Conservation (phyloP, 92 coral and sea anemone genomes). For the Anthopleura xanthogrammica region DNA sequence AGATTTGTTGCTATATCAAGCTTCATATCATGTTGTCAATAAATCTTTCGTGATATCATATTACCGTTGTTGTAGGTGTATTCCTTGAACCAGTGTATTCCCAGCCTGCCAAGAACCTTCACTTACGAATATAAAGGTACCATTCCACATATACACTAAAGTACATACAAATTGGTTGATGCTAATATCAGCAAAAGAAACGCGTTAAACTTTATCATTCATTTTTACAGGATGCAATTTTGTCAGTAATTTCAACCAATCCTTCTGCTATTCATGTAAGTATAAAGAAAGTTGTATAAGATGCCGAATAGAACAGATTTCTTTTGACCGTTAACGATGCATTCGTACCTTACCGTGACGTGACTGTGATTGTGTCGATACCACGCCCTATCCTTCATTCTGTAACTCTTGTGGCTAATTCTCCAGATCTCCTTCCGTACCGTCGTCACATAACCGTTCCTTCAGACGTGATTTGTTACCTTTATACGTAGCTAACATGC, state of each 20-base stretch:
- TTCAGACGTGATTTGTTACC: no score
- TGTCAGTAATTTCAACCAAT: conserved; percentile 14
- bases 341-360: no score
- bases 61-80: conserved; percentile 12
- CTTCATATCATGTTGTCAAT: neutral
- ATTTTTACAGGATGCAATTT: conserved; percentile 24
- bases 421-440: no score
- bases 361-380: no score
- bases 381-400: no score
- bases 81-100: conserved; percentile 24
- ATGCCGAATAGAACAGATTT: neutral
- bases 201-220: neutral
- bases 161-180: no score
- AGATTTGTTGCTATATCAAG: no score
- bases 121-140: conserved; percentile 32
- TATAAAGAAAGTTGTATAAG: neutral
- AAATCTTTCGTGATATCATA: neutral
- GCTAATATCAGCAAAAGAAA: no score
- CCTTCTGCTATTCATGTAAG: conserved; percentile 36
- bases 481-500: no score
- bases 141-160: neutral
- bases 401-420: no score
- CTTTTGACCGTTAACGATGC: no score
- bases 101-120: conserved; percentile 17
- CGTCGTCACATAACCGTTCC: no score